Evolutionary conservation across 2,888 invertebrate species (phyloP), one percentile per base, ranked within the genome.

Genomic region (Linnaemya vulpina): DNA sequence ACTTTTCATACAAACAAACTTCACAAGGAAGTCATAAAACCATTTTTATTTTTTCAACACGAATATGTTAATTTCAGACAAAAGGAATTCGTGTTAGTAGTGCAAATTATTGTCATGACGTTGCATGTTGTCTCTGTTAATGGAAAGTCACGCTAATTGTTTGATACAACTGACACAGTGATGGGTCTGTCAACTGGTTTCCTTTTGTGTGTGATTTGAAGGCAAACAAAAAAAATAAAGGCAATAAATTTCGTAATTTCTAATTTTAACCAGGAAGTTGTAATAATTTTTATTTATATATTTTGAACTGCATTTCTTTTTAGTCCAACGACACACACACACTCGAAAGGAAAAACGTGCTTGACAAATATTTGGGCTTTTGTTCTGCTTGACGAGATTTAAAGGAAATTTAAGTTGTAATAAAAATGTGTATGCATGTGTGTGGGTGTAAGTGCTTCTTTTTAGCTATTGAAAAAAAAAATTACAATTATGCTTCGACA

Each of bases 301-400:
- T 10, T 46, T 60, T 20, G 8, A 58, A 30, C 15, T 17, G 10
- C 22, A 22, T 70, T 58, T 30, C 51, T 3, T 20, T 20, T 30
- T 15, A 9, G n/a, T 43, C 30, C 46, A n/a, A 58, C 30, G 55
- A 3, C 55, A 58, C 13, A 46, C 49, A 49, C 17, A 17, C 49
- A 17, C 17, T 15, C 35, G 20, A 49, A 10, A 51, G 11, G 11
- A 20, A 60, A 38, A 74, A 51, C 22, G 46, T 46, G 63, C n/a
- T 22, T 55, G 60, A 67, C 30, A 58, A 71, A 71, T n/a, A 38
- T 51, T 73, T 62, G 62, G 55, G 55, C 17, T 70, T n/a, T 55
- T 22, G 75, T 81, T 75, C 75, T 81, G 81, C 74, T 81, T 53
- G 75, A 75, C 25, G 63, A 30, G 63, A 63, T 63, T 71, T 63